Conservation (phyloP, 2,888 invertebrate genomes). For the Acleris holmiana region DNA sequence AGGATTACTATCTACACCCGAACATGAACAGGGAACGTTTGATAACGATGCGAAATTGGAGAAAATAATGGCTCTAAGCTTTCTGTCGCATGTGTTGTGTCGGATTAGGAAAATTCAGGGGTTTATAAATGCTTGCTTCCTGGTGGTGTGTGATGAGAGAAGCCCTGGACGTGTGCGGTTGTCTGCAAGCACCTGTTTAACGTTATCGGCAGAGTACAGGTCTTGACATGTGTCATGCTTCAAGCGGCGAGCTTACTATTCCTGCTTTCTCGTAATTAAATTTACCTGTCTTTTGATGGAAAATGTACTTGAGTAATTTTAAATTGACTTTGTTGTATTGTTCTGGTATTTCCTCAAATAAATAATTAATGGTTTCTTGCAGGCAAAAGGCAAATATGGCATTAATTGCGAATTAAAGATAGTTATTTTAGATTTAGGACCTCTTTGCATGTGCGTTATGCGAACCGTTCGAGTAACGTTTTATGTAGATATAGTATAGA, state of each 20-base stretch:
- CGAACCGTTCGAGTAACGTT: too few species aligned
- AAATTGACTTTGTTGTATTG: too few species aligned
- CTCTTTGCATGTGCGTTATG: too few species aligned
- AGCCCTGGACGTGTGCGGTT: constrained; percentile 7
- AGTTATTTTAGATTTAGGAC: too few species aligned
- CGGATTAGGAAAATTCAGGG: constrained; percentile 29
- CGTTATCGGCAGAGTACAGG: constrained; percentile 29
- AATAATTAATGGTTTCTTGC: too few species aligned
- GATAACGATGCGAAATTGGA: constrained; percentile 28
- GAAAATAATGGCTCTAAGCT: constrained; percentile 30
- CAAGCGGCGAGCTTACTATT: constrained; percentile 38
- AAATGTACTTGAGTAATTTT: neutral
- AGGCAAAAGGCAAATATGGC: too few species aligned
- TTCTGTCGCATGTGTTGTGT: constrained; percentile 24
- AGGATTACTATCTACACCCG: constrained; percentile 26
- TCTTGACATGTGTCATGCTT: constrained; percentile 37
- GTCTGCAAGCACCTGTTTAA: constrained; percentile 4
- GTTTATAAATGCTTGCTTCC: constrained; percentile 18
- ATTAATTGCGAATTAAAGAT: too few species aligned
- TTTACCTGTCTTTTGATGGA: neutral
- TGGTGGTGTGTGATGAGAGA: constrained; percentile 21
- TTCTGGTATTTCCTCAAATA: too few species aligned
- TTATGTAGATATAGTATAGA: too few species aligned
- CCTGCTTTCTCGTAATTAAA: neutral
- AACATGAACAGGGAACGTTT: constrained; percentile 17